Evolutionary conservation across 1,140 invertebrate genomes (phyloP), one percentile per base, ranked within the genome.

Genomic region (Octopus sinensis): DNA sequence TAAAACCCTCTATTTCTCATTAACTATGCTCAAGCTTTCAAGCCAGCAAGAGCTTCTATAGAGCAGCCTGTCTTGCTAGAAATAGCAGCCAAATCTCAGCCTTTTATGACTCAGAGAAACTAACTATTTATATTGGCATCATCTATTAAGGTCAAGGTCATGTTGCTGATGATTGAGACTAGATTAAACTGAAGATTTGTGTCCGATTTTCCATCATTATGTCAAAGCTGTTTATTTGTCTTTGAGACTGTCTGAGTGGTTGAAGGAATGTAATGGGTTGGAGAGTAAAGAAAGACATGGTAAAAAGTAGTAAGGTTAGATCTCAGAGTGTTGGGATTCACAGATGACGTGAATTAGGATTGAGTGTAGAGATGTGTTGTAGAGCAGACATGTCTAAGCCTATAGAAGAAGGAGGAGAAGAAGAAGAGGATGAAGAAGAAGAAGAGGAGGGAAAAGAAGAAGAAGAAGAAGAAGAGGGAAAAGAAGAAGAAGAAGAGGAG

Each of bases 371-470:
- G 52, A 52, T 12, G 4, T 43, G 76, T 43, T 23, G 52, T 4
- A 76, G 4, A 76, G 76, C 30, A 52, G 52, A 23, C 10, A 3
- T 54, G 51, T 30, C 2, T 6, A 13, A 54, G 78, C 30, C 52
- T 3, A 9, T 10, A 23, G 56, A 30, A 79, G 51, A 52, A 30
- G 23, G 6, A 76, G 75, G 4, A 52, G 52, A 52, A 23, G 52
- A 52, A 76, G 52, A 52, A 76, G 75, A 76, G 4, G 52, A 52
- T 4, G 75, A 76, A 52, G 52, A 53, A 54, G 78, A 54, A 53
- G n/a, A 52, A 76, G 78, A 79, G 5, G 53, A 53, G 4, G 78
- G 5, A n/a, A 5, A n/a, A 79, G 78, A 54, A 79, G 78, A 54
- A 5, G 53, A 53, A 54, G 43, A 54, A n/a, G 23, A 53, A 79